These are phyloP conservation scores for Scylla paramamosain DNA, from an alignment of 1,140 invertebrate genomes.

Conservation along the genomic window DNA sequence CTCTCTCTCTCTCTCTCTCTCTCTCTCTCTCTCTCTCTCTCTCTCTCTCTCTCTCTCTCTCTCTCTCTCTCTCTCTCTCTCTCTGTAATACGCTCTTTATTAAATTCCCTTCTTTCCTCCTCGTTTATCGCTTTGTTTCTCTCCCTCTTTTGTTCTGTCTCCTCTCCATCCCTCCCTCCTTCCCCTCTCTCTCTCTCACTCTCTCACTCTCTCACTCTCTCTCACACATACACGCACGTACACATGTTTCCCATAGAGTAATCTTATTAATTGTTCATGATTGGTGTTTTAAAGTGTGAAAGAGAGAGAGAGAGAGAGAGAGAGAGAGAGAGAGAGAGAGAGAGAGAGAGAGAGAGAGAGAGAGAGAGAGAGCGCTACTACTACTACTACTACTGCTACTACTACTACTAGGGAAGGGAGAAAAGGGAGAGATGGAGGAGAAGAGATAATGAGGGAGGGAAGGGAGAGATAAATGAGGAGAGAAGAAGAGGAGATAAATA, in stretches of 20 bases:
- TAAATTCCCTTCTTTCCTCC: too few relatives aligned
- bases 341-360: constrained; percentile 24
- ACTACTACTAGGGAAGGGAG: too few relatives aligned
- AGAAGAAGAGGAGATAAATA: background rate
- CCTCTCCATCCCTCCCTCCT: background rate
- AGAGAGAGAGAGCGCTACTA: background rate
- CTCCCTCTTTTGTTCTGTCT: too few relatives aligned
- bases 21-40: too few relatives aligned
- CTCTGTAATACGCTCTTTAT: too few relatives aligned
- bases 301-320: background rate
- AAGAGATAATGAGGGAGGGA: background rate
- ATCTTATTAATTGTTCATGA: too few relatives aligned
- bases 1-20: too few relatives aligned
- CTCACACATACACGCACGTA: background rate
- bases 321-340: constrained; percentile 12
- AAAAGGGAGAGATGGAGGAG: background rate
- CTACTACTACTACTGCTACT: too few relatives aligned
- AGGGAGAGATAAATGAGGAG: background rate
- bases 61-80: too few relatives aligned
- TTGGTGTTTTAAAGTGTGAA: background rate
- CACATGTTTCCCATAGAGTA: background rate
- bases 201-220: background rate
- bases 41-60: too few relatives aligned
- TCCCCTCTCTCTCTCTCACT: too few relatives aligned
- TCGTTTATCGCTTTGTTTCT: too few relatives aligned